Evolutionary conservation across 2,797 vertebrate genomes (phyloP).

Genomic region (Galago senegalensis): DNA sequence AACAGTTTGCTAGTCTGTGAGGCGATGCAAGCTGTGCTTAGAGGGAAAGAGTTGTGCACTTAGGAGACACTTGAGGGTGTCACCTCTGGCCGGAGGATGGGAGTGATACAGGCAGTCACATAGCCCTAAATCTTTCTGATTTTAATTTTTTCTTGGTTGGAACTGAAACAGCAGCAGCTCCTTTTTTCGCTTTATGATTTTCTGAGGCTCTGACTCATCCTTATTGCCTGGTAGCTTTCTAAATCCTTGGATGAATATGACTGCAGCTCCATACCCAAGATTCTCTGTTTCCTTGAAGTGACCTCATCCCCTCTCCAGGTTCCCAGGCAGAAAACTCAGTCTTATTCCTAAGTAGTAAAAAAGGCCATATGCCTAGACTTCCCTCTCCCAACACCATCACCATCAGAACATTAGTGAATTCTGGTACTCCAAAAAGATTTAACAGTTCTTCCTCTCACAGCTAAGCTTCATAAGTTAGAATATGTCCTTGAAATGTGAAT

Average conservation of each 20-base stretch:
- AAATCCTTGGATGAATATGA: not conserved
- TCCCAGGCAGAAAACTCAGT: not conserved
- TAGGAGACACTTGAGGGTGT: not conserved
- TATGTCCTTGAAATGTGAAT: not conserved
- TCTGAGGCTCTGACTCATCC: not conserved
- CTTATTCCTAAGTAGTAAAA: not conserved
- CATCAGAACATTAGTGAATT: not conserved
- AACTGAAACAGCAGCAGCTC: not conserved
- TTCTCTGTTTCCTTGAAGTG: not conserved
- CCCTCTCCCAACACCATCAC: not conserved
- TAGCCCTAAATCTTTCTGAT: not conserved
- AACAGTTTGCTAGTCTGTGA: slow-evolving; percentile 12
- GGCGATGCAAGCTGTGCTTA: not conserved
- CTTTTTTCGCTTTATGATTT: not conserved
- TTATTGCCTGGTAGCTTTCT: not conserved
- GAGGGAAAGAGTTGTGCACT: not conserved
- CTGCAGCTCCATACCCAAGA: not conserved
- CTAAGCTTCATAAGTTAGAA: not conserved
- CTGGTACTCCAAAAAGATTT: not conserved
- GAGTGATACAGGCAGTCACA: not conserved
- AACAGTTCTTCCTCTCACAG: not conserved
- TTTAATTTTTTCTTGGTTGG: not conserved
- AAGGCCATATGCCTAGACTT: not conserved
- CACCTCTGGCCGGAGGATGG: not conserved
- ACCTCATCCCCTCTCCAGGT: not conserved